Percentiles rank a stretch among this genome's conserved stretches.
Evolutionary conservation across 2,113 vertebrate species (phyloP).

Genomic region (Zosterops lateralis): DNA sequence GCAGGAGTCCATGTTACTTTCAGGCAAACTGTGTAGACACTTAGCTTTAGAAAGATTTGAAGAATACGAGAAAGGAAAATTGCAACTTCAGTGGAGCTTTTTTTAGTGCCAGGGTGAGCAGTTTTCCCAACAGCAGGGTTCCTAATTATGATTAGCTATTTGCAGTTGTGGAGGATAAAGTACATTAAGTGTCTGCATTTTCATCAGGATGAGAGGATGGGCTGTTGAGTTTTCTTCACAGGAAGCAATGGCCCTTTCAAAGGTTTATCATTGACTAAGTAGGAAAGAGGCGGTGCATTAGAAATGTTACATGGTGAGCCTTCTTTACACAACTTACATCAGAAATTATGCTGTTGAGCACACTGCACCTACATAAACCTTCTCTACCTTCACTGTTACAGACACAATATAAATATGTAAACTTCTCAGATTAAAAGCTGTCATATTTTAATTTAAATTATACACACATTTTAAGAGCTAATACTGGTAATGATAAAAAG

Average conservation of each 20-base stretch:
- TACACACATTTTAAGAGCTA: not conserved
- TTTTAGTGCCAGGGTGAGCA: not conserved
- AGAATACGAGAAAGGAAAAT: not conserved
- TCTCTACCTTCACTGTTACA: not conserved
- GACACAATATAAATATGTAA: not conserved
- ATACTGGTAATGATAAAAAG: not conserved
- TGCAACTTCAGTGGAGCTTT: not conserved
- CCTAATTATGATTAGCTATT: conserved; percentile 46
- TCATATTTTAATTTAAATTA: not conserved
- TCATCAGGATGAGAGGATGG: not conserved
- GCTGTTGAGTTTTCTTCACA: conserved; percentile 1
- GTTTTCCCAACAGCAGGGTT: conserved; percentile 38
- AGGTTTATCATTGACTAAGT: not conserved
- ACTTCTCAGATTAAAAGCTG: not conserved
- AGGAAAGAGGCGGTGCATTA: not conserved
- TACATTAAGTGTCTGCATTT: conserved; percentile 8
- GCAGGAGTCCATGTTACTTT: not conserved
- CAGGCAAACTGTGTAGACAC: not conserved
- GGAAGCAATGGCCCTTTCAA: not conserved
- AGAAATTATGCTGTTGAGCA: not conserved
- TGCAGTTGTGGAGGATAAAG: not conserved
- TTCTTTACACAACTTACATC: not conserved
- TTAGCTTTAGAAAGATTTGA: not conserved
- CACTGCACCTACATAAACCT: not conserved
- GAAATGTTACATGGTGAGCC: not conserved